Base-by-base conservation (phyloP, 1,140 invertebrate genomes). In the Acromyrmex charruanus region DNA sequence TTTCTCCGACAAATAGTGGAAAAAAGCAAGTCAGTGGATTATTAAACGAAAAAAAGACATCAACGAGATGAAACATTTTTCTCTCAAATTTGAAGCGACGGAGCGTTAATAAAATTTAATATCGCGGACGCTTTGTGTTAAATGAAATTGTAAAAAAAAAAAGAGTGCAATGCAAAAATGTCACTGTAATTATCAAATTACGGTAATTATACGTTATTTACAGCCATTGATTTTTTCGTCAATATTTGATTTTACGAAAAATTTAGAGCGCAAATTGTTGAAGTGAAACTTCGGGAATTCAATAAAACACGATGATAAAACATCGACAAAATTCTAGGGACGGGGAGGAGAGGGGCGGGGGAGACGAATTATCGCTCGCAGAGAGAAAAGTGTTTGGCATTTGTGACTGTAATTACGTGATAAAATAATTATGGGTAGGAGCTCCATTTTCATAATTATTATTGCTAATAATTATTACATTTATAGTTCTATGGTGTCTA, bases 1-100 rank as follows among this genome's bases (percentile, higher is more conserved):
- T 82, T 35, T 61, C 10, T 14, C 28, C 5, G 28, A 59, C 53
- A 69, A 71, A 81, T 25, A 14, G 35, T 9, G 18, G 39, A 2
- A 1, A 44, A 39, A 25, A 39, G 9, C 66, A 81, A 58, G 28
- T 49, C 80, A 21, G 49, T 35, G 18, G 35, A 82, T 58, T 63
- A 61, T 77, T 28, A 44, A 31, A 18, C 31, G 10, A 21, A 35
- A 53, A 28, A 53, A 25, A n/a, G 18, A 16, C 44, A 49, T 66
- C 12, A 44, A 31, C 18, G 59, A 10, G 39, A 28, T 44, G n/a
- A 44, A 44, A n/a, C 10, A 77, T 77, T 77, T 77, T 59, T 44
- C 31, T 44, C n/a, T 39, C 14, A 59, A 59, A 59, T 75, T 39
- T 6, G n/a, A 59, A 61, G 3, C n/a, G 25, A 39, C 12, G 7